A percentile compares a stretch with the other conserved stretches of the same genome.
These are phyloP conservation scores for Scaptomyza flava DNA, from an alignment of 2,888 invertebrate species.

Conservation along the genomic window DNA sequence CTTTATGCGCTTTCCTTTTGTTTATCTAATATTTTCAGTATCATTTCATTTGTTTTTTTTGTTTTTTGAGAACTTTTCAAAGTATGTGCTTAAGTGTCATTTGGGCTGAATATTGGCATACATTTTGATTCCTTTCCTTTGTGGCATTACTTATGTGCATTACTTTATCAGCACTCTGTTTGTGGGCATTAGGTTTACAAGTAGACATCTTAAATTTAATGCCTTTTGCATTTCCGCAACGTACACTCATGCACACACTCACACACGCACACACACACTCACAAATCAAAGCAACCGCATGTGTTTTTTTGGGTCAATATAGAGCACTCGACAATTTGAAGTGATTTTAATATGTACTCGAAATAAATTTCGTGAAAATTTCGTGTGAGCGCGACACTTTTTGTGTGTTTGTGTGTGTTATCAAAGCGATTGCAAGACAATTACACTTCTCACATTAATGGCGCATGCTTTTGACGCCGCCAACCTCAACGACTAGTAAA, in stretches of 20 bases:
- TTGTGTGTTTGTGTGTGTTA: conserved; percentile 39
- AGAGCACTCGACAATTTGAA: conserved; percentile 58
- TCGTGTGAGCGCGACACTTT: conserved; percentile 37
- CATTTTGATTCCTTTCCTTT: conserved; percentile 26
- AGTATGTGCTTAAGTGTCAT: conserved; percentile 14
- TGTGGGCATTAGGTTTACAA: conserved; percentile 37
- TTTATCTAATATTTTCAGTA: not conserved
- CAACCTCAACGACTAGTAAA: conserved; percentile 13
- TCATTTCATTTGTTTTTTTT: not conserved
- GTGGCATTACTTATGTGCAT: conserved; percentile 14
- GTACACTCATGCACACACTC: not conserved
- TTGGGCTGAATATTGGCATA: conserved; percentile 11
- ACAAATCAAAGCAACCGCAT: not conserved
- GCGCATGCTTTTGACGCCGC: conserved; percentile 44
- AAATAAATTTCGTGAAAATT: conserved; percentile 60
- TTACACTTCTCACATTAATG: conserved; percentile 75
- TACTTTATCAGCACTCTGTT: conserved; percentile 22
- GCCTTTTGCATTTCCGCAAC: conserved; percentile 2
- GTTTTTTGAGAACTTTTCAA: not conserved
- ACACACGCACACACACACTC: no score
- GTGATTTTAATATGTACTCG: conserved; percentile 66
- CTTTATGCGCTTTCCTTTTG: conserved; percentile 5
- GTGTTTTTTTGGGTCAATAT: conserved; percentile 75
- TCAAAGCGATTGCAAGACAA: conserved; percentile 78
- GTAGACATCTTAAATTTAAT: conserved; percentile 30